Percentiles rank a stretch among this genome's conserved stretches.
Evolutionary conservation across 2,797 vertebrate genomes (phyloP).

Genomic region (Trematomus bernacchii): DNA sequence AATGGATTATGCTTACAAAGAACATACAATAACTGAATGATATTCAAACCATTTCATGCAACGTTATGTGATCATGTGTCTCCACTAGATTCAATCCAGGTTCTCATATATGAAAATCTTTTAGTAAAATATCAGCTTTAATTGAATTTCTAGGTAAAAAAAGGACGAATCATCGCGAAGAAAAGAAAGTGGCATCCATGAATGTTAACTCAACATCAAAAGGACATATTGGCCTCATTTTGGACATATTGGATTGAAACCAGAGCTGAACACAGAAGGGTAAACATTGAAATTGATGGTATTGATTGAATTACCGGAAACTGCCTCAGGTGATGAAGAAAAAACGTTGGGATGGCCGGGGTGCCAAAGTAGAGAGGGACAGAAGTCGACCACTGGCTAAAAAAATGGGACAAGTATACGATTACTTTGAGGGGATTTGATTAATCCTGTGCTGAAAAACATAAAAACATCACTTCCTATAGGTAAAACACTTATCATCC

Average conservation of each 20-base stretch:
- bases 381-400: conserved; percentile 1
- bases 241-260: conserved; percentile 63
- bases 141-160: neutral
- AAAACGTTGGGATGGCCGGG: conserved; percentile 20
- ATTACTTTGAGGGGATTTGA: neutral
- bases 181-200: conserved; percentile 52
- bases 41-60: neutral
- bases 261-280: conserved; percentile 60
- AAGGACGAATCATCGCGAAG: conserved; percentile 12
- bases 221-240: conserved; percentile 65
- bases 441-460: neutral
- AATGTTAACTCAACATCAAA: conserved; percentile 65
- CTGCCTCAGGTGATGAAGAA: conserved; percentile 63
- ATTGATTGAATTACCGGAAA: conserved; percentile 75
- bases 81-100: neutral
- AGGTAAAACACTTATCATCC: neutral
- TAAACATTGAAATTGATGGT: conserved; percentile 72
- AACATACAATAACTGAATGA: neutral
- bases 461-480: neutral
- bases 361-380: neutral
- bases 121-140: neutral
- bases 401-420: neutral
- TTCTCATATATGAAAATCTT: neutral
- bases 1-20: neutral
- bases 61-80: neutral